Conservation (phyloP, 2,113 vertebrate genomes). For the Epinephelus cyanopodus region DNA sequence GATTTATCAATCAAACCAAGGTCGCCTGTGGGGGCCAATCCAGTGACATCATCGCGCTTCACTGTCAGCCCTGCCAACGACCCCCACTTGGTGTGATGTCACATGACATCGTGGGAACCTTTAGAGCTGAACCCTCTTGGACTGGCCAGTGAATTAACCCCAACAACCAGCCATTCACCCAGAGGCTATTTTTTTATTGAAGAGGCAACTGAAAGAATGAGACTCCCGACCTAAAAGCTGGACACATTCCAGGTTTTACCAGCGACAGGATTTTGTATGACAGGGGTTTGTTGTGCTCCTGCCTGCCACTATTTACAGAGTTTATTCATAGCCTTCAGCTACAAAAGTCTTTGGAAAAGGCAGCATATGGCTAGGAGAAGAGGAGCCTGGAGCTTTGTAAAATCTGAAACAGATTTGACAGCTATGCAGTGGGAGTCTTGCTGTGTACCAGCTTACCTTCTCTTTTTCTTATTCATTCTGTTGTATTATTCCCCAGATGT, state of each 20-base stretch:
- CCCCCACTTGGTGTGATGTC: slow-evolving; percentile 84
- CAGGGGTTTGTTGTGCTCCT: slow-evolving; percentile 67
- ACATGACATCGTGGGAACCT: slow-evolving; percentile 43
- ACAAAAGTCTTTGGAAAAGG: slow-evolving; percentile 70
- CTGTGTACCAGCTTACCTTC: slow-evolving; percentile 85
- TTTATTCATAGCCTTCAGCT: slow-evolving; percentile 72
- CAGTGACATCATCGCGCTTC: slow-evolving; percentile 90
- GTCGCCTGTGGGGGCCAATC: slow-evolving; percentile 75
- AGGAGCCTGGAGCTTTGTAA: slow-evolving; percentile 80
- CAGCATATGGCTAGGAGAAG: slow-evolving; percentile 68
- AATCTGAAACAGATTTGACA: slow-evolving; percentile 82
- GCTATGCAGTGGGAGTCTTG: slow-evolving; percentile 87
- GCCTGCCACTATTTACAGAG: slow-evolving; percentile 77
- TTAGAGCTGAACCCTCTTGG: slow-evolving; percentile 66
- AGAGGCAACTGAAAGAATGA: slow-evolving; percentile 77
- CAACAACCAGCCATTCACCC: slow-evolving; percentile 78
- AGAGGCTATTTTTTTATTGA: slow-evolving; percentile 86
- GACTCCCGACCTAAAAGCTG: slow-evolving; percentile 81
- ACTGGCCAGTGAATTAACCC: slow-evolving; percentile 66
- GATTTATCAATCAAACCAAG: slow-evolving; percentile 86
- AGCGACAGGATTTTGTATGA: slow-evolving; percentile 81
- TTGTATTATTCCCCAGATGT: slow-evolving; percentile 74
- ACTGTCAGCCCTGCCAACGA: slow-evolving; percentile 93
- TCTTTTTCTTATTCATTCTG: slow-evolving; percentile 82
- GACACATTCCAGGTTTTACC: slow-evolving; percentile 83